Base-by-base conservation (phyloP, 2,113 vertebrate species). In the Syngnathus typhle region DNA sequence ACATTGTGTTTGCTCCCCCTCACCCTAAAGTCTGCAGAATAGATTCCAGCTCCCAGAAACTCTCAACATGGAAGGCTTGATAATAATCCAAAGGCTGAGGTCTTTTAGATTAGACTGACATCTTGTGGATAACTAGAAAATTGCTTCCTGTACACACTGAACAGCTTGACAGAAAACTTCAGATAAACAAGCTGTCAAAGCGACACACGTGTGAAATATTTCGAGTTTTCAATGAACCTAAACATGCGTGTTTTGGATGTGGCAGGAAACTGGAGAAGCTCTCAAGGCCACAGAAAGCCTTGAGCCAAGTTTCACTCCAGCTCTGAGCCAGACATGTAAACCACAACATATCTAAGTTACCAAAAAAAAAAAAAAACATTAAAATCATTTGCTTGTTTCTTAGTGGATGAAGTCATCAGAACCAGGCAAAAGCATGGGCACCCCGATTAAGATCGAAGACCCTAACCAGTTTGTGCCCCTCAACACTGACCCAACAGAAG, bases 391-490 rank as follows among this genome's bases (percentile, higher is more conserved):
- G 27, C 68, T 60, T 62, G 9, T 62, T 23, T 85, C 78, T 64
- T 65, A 99, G 96, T 99, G 95, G 96, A 94, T 95, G 94, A 97
- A 94, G 85, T 92, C 95, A 27, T 92, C 94, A 3, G 90, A 95
- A 44, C 88, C 93, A 32, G 93, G 93, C 60, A 94, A 93, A 69
- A 93, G 84, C 46, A 83, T 91, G 54, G 95, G 94, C 67, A 96
- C 93, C 0, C 93, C 96, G 61, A 98, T 98, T 90, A 96, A 93
- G 88, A 99, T 98, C 12, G 95, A 98, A 83, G 94, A 98, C 86
- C 95, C 94, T 46, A 99, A 99, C 85, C 95, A 98, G 72, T 99
- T 99, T 91, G 95, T 99, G 82, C 96, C 96, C 67, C 87, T 99
- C 63, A 96, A 98, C 80, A 99, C 96, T 49, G 92, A 99, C 83